Evolutionary conservation across 2,113 vertebrate genomes (phyloP).

Genomic region (Scartelaos histophorus): DNA sequence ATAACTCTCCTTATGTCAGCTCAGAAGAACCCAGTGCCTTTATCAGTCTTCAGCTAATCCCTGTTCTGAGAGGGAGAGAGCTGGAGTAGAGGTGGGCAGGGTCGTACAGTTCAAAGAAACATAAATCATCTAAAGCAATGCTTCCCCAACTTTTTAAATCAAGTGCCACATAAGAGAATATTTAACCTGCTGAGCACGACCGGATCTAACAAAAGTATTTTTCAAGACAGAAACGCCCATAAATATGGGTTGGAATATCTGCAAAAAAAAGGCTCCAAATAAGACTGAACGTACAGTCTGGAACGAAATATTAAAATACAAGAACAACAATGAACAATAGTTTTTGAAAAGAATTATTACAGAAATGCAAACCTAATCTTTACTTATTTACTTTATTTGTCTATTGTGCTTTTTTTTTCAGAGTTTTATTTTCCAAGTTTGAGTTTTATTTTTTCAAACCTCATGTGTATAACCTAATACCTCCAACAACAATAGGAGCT

Average conservation of each 20-base stretch:
- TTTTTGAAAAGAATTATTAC: neutral
- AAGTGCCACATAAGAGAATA: too few species aligned
- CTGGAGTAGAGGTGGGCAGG: neutral
- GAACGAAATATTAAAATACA: neutral
- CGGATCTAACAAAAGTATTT: too few species aligned
- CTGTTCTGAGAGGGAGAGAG: neutral
- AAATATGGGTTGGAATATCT: too few species aligned
- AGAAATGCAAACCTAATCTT: neutral
- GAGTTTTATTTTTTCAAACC: neutral
- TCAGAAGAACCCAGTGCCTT: neutral
- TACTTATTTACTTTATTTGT: neutral
- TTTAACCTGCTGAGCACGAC: too few species aligned
- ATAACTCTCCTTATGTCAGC: conserved; percentile 16
- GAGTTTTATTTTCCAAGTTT: neutral
- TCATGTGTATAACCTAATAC: neutral
- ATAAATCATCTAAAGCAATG: neutral
- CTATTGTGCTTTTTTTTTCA: neutral
- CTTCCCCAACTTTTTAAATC: too few species aligned
- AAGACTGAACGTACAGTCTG: too few species aligned
- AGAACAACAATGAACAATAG: neutral
- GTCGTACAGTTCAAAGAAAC: neutral
- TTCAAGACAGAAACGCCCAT: too few species aligned
- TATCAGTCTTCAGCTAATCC: conserved; percentile 12
- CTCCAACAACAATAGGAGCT: neutral
- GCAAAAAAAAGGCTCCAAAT: neutral